Conservation (phyloP, 92 coral and sea anemone species). For the Phenganax subtilis region DNA sequence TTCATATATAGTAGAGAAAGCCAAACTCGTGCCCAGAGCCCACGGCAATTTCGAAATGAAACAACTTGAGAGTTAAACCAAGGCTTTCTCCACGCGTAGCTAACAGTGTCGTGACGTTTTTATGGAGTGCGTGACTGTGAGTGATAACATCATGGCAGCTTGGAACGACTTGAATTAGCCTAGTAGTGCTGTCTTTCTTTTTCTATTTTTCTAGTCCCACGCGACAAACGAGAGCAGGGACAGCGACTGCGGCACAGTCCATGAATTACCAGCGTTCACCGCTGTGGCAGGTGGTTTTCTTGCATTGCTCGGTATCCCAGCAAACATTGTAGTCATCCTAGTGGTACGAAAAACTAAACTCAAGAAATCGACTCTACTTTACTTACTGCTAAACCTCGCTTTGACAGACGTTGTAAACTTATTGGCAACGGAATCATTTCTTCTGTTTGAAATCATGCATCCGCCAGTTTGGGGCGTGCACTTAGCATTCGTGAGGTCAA, state of each 20-base stretch:
- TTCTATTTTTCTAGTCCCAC: neutral
- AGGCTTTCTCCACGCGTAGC: too few species aligned
- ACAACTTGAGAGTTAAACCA: too few species aligned
- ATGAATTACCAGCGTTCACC: slow-evolving; percentile 22
- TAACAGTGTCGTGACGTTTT: too few species aligned
- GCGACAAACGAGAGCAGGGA: neutral
- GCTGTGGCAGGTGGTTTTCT: slow-evolving; percentile 35
- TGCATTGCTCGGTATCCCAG: slow-evolving; percentile 31
- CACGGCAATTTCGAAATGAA: too few species aligned
- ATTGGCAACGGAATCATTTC: slow-evolving; percentile 27
- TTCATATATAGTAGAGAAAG: too few species aligned
- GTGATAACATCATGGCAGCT: too few species aligned
- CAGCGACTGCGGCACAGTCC: slow-evolving; percentile 26
- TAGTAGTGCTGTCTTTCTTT: neutral
- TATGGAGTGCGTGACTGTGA: too few species aligned
- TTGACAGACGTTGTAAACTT: slow-evolving; percentile 32
- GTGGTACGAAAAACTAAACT: slow-evolving; percentile 15
- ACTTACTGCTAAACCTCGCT: slow-evolving; percentile 34
- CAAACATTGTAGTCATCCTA: slow-evolving; percentile 19
- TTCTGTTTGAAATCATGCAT: slow-evolving; percentile 9
- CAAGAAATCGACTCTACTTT: slow-evolving; percentile 29
- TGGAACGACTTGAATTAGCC: neutral
- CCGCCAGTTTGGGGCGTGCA: slow-evolving; percentile 36
- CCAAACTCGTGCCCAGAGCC: too few species aligned
- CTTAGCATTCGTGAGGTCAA: slow-evolving; percentile 24